Conservation (phyloP, 2,888 invertebrate species). For the Aporophyla nigra region DNA sequence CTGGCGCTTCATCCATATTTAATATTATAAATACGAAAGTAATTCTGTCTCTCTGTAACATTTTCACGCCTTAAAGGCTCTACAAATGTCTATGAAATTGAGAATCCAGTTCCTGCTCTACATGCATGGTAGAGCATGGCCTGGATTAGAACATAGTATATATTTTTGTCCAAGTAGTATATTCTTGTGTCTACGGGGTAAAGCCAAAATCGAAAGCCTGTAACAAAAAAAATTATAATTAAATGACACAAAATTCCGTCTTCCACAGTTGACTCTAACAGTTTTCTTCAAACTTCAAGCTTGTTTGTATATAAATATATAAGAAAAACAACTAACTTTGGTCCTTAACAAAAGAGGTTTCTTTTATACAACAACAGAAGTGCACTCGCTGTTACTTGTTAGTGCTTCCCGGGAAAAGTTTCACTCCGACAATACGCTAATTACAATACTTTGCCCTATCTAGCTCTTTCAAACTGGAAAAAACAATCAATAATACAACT, state of each 20-base stretch:
- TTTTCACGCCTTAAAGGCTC: background rate
- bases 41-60: background rate
- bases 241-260: background rate
- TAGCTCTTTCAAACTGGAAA: slow-evolving; percentile 2
- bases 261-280: background rate
- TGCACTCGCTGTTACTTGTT: slow-evolving; percentile 32
- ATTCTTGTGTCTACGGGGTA: too few species aligned
- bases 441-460: slow-evolving; percentile 31
- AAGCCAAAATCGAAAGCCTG: too few species aligned
- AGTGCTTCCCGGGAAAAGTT: slow-evolving; percentile 30
- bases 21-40: background rate
- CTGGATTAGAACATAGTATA: background rate
- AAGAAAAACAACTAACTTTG: slow-evolving; percentile 16
- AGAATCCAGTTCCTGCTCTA: too few species aligned
- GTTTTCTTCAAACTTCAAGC: slow-evolving; percentile 4
- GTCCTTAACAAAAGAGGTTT: slow-evolving; percentile 37
- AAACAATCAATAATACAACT: slow-evolving; percentile 1
- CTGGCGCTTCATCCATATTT: too few species aligned
- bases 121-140: too few species aligned
- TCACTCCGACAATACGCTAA: slow-evolving; percentile 39
- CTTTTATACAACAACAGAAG: slow-evolving; percentile 33
- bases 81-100: background rate
- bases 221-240: too few species aligned
- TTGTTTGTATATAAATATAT: slow-evolving; percentile 6
- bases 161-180: background rate